Conservation (phyloP, 2,113 vertebrate species). For the Isichthys henryi region DNA sequence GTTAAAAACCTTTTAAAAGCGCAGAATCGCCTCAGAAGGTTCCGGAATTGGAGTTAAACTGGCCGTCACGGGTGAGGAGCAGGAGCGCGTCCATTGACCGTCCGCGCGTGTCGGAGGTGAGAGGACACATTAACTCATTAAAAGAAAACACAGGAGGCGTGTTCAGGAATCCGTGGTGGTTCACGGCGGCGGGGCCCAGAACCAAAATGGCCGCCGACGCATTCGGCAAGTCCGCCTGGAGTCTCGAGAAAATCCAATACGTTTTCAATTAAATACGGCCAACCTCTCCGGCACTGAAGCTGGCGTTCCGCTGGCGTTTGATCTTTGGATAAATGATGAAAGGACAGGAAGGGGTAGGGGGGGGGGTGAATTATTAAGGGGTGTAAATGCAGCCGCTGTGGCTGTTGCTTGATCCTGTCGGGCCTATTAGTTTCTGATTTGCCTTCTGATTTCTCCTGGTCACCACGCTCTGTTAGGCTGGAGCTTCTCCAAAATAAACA, state of each 20-base stretch:
- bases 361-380: background rate
- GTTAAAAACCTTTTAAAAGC: background rate
- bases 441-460: background rate
- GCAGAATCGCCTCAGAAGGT: background rate
- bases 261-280: slow-evolving; percentile 36
- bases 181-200: too few species aligned
- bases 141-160: background rate
- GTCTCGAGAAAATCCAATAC: slow-evolving; percentile 31
- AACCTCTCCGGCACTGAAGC: slow-evolving; percentile 12
- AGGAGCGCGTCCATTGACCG: background rate
- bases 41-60: background rate
- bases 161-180: background rate
- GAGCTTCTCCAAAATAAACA: background rate
- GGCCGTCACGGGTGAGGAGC: background rate
- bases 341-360: slow-evolving; percentile 1
- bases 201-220: background rate
- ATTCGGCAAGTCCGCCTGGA: slow-evolving; percentile 32
- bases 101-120: background rate
- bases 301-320: background rate
- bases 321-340: slow-evolving; percentile 26
- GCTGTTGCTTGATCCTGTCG: background rate
- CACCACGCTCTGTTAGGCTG: background rate
- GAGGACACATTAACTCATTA: background rate
- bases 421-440: background rate
- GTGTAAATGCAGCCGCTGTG: background rate